Evolutionary conservation across 2,888 invertebrate genomes (phyloP).

Genomic region (Ochropleura leucogaster): DNA sequence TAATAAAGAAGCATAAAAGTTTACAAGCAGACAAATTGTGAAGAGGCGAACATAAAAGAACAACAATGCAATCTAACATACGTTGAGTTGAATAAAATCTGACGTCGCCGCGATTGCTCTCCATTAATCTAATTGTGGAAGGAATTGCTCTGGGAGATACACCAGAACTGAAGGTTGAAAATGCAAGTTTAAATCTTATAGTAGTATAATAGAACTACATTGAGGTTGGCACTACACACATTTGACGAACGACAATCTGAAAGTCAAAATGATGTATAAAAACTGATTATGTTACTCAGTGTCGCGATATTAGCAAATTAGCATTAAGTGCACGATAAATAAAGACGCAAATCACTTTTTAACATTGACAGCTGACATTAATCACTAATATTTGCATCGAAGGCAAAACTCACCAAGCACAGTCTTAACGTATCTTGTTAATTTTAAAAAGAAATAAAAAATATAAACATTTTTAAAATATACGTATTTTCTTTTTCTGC

Average conservation of each 20-base stretch:
- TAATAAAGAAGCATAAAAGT: not conserved
- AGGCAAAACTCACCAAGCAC: not conserved
- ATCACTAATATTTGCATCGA: not conserved
- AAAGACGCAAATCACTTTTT: not conserved
- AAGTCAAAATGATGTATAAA: not conserved
- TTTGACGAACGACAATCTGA: not conserved
- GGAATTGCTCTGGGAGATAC: constrained; percentile 25
- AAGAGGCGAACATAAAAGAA: constrained; percentile 15
- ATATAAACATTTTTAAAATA: not conserved
- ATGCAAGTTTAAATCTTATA: not conserved
- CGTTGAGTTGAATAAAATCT: constrained; percentile 41
- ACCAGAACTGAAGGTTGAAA: constrained; percentile 15
- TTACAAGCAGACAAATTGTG: not conserved
- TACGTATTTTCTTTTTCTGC: not conserved
- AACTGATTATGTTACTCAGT: not conserved
- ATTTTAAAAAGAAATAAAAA: not conserved
- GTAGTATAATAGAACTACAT: not conserved
- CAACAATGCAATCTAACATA: constrained; percentile 36
- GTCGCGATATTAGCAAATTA: not conserved
- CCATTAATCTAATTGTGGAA: constrained; percentile 41
- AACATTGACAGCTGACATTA: not conserved
- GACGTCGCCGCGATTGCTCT: constrained; percentile 26
- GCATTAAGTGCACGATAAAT: too few relatives aligned
- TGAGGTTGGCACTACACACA: not conserved
- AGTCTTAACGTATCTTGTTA: not conserved